Evolutionary conservation across 2,888 invertebrate genomes (phyloP).

Genomic region (Smittia sp.): DNA sequence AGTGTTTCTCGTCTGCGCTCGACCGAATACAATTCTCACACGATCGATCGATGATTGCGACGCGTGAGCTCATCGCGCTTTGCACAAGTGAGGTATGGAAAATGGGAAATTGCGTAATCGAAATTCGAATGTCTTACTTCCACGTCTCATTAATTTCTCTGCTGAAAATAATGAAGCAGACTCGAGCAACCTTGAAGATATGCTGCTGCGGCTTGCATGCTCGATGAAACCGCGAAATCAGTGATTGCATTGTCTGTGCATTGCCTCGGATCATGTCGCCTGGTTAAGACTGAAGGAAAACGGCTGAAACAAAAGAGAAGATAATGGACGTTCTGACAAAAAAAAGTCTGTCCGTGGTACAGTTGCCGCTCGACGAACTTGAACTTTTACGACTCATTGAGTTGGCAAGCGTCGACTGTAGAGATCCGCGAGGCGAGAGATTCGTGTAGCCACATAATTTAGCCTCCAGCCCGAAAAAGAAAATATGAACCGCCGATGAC

Average conservation of each 20-base stretch:
- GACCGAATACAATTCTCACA: neutral
- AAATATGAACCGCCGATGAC: conserved; percentile 10
- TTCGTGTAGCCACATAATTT: conserved; percentile 9
- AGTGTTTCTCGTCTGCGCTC: neutral
- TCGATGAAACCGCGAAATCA: conserved; percentile 34
- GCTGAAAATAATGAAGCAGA: conserved; percentile 2
- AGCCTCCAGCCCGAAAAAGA: neutral
- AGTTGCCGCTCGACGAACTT: neutral
- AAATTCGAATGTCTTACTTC: conserved; percentile 15
- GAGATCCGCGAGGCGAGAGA: neutral
- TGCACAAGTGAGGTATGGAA: neutral
- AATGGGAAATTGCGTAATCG: conserved; percentile 15
- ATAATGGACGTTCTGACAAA: conserved; percentile 2
- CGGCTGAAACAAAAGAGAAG: conserved; percentile 7
- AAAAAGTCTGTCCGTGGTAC: neutral
- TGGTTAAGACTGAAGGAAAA: neutral
- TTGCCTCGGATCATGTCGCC: conserved; percentile 20
- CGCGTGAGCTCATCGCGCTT: neutral
- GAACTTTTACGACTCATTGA: neutral
- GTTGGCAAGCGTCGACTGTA: neutral
- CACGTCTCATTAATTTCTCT: conserved; percentile 11
- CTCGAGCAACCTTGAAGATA: neutral
- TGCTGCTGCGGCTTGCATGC: neutral
- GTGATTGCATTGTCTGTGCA: conserved; percentile 33
- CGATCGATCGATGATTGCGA: conserved; percentile 3